These are phyloP conservation scores for Eupithecia centaureata DNA, from an alignment of 2,888 invertebrate species.

Conservation along the genomic window DNA sequence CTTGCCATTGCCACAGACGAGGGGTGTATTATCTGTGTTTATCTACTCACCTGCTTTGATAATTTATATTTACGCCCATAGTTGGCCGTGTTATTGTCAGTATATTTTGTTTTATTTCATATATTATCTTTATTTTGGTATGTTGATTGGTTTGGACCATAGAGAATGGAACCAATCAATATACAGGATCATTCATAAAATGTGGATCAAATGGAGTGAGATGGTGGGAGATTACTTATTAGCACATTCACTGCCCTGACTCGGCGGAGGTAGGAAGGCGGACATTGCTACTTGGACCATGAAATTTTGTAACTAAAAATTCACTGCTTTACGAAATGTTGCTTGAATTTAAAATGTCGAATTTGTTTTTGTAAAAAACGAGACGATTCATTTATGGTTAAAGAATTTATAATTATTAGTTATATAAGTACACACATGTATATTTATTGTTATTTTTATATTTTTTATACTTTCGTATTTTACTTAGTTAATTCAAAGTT, in stretches of 20 bases:
- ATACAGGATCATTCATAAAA: neutral
- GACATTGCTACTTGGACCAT: too few relatives aligned
- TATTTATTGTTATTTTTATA: neutral
- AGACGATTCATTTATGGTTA: neutral
- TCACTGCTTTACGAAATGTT: neutral
- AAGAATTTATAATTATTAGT: neutral
- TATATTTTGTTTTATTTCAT: neutral
- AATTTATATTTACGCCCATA: neutral
- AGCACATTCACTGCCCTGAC: too few relatives aligned
- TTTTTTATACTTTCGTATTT: neutral
- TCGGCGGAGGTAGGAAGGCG: too few relatives aligned
- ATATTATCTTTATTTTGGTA: too few relatives aligned
- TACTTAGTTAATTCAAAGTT: neutral
- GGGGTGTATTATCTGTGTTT: neutral
- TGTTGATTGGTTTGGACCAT: neutral
- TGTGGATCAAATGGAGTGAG: neutral
- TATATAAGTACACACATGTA: neutral
- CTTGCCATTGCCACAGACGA: too few relatives aligned
- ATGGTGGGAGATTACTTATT: neutral
- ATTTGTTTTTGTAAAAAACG: conserved; percentile 5
- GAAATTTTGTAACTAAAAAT: too few relatives aligned
- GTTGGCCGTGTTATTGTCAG: neutral
- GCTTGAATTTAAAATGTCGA: neutral
- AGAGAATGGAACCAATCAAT: conserved; percentile 1
- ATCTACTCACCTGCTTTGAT: conserved; percentile 4